Percentiles rank a stretch among this genome's conserved stretches.
Conservation (phyloP, 2,113 vertebrate species). For the Pipa parva region DNA sequence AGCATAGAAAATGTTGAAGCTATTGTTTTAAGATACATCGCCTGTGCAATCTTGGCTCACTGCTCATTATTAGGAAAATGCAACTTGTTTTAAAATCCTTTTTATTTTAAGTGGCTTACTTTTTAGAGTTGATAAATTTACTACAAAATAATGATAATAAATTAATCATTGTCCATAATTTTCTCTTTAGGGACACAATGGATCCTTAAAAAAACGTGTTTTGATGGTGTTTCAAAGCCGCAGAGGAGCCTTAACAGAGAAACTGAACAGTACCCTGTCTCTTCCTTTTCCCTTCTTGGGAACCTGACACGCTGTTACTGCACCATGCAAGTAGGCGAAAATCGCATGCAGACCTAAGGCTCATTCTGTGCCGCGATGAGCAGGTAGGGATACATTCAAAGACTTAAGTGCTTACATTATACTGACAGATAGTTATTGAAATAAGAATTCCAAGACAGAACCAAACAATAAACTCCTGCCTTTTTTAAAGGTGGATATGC, state of each 20-base stretch:
- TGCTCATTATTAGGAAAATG: neutral
- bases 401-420: no score
- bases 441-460: no score
- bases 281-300: slow-evolving; percentile 28
- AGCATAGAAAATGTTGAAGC: no score
- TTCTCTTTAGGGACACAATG: slow-evolving; percentile 17
- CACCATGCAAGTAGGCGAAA: slow-evolving; percentile 27
- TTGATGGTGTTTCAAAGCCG: slow-evolving; percentile 5
- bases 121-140: no score
- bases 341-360: slow-evolving; percentile 37
- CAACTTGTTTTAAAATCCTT: neutral
- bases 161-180: no score
- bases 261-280: slow-evolving; percentile 6
- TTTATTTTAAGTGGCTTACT: neutral
- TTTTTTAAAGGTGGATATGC: no score
- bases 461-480: no score
- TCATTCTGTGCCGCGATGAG: slow-evolving; percentile 38
- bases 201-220: slow-evolving; percentile 10
- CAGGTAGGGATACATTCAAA: slow-evolving; percentile 17
- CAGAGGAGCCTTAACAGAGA: slow-evolving; percentile 7
- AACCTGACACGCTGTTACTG: slow-evolving; percentile 24
- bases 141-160: no score
- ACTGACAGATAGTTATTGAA: no score
- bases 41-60: neutral
- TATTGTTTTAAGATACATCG: neutral